These are phyloP conservation scores for Pachycephus smyrnensis DNA, from an alignment of 2,888 invertebrate species.

Conservation along the genomic window DNA sequence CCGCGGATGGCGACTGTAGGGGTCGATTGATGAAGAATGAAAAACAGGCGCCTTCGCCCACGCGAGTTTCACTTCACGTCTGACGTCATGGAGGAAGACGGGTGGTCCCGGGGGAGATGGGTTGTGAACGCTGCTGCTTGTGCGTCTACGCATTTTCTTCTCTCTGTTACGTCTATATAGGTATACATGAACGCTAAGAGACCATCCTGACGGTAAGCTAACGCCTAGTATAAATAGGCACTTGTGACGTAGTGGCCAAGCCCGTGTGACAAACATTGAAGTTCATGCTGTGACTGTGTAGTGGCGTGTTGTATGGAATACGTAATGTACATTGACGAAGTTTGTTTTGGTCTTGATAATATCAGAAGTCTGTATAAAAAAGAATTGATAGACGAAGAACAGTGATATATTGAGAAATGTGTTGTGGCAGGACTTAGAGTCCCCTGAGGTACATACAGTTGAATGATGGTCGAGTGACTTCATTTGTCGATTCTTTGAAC, in stretches of 20 bases:
- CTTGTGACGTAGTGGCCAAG: background rate
- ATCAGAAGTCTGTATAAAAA: background rate
- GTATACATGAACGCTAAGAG: background rate
- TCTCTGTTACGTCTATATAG: background rate
- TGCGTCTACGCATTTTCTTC: background rate
- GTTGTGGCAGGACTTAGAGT: background rate
- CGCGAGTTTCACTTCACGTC: background rate
- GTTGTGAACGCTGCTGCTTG: too few species aligned
- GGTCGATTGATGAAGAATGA: background rate
- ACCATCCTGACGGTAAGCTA: background rate
- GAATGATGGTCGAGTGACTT: background rate
- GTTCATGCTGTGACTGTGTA: background rate
- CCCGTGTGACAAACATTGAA: background rate
- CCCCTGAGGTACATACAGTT: background rate
- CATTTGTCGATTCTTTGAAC: background rate
- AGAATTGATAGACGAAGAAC: background rate
- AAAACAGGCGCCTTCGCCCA: background rate
- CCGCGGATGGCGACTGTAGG: background rate
- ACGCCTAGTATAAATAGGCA: constrained; percentile 3
- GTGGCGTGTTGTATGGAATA: background rate
- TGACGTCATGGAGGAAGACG: background rate
- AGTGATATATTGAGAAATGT: background rate
- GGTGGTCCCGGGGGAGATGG: too few species aligned
- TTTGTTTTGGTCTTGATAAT: background rate
- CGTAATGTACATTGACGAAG: background rate